phyloP scores from a whole-genome alignment of 2,113 vertebrate genomes.

The Apaloderma vittatum region DNA sequence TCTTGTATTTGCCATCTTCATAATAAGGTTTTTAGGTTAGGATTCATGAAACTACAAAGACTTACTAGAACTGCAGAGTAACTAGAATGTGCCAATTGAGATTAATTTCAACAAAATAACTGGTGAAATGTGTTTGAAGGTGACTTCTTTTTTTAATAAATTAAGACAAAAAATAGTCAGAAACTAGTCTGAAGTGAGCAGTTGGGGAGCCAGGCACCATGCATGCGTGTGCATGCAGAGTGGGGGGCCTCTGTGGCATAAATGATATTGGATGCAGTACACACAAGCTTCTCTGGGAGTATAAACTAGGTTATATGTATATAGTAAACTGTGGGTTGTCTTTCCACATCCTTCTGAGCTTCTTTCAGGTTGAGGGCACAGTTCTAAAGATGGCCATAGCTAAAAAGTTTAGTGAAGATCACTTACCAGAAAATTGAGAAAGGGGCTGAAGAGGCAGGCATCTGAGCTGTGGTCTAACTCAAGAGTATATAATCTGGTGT shows the following conservation, averaged over 20 bases:
- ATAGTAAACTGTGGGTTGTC: background rate
- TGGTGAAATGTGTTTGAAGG: background rate
- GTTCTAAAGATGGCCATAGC: background rate
- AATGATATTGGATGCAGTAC: background rate
- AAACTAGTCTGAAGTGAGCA: background rate
- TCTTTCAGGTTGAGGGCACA: background rate
- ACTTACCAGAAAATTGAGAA: background rate
- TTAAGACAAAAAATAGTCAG: background rate
- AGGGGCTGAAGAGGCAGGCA: background rate
- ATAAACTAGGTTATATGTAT: background rate
- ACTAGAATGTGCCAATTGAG: background rate
- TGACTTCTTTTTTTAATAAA: background rate
- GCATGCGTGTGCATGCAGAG: fast-evolving
- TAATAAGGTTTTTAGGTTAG: background rate
- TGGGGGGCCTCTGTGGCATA: background rate
- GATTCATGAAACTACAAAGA: background rate
- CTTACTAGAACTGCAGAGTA: background rate
- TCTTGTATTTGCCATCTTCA: background rate
- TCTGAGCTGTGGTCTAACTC: background rate
- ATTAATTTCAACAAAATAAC: background rate
- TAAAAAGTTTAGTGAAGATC: background rate
- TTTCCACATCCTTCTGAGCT: background rate
- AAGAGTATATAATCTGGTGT: background rate
- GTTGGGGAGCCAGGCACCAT: background rate
- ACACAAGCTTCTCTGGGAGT: background rate